These are phyloP conservation scores for Pteria penguin DNA, from an alignment of 2,888 invertebrate species.

Conservation along the genomic window DNA sequence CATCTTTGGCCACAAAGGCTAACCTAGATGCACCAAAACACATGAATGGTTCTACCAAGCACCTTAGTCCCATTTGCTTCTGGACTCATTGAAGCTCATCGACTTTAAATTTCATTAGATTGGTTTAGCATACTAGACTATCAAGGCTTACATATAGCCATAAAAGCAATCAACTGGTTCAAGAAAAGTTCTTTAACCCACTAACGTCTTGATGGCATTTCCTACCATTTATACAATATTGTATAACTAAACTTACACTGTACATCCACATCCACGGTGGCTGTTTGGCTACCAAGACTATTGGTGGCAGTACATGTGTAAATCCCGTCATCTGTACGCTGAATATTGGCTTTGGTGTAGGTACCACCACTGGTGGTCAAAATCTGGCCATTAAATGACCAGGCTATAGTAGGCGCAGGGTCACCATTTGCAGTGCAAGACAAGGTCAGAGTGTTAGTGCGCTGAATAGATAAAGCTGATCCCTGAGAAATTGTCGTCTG, in stretches of 20 bases:
- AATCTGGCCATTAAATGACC: constrained; percentile 10
- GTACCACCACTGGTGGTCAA: neutral
- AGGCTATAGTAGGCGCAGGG: constrained; percentile 17
- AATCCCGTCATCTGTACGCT: constrained; percentile 19
- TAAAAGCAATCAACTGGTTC: too few species aligned
- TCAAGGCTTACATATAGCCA: too few species aligned
- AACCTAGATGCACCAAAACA: too few species aligned
- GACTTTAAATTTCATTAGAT: too few species aligned
- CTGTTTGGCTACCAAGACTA: constrained; percentile 16
- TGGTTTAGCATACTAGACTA: too few species aligned
- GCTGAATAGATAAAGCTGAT: constrained; percentile 3
- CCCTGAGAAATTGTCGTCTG: neutral
- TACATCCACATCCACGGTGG: constrained; percentile 26
- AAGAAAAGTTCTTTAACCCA: too few species aligned
- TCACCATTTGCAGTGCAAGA: constrained; percentile 21
- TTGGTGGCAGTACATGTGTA: constrained; percentile 36
- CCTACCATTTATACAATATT: too few species aligned
- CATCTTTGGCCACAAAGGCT: too few species aligned
- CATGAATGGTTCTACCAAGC: too few species aligned
- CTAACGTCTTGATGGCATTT: too few species aligned
- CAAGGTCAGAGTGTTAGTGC: constrained; percentile 14
- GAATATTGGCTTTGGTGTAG: constrained; percentile 7
- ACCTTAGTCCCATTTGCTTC: too few species aligned
- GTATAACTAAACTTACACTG: constrained; percentile 33
- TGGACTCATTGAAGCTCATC: too few species aligned